Base-by-base conservation (phyloP, 2,888 invertebrate genomes). In the Orthosia gracilis region DNA sequence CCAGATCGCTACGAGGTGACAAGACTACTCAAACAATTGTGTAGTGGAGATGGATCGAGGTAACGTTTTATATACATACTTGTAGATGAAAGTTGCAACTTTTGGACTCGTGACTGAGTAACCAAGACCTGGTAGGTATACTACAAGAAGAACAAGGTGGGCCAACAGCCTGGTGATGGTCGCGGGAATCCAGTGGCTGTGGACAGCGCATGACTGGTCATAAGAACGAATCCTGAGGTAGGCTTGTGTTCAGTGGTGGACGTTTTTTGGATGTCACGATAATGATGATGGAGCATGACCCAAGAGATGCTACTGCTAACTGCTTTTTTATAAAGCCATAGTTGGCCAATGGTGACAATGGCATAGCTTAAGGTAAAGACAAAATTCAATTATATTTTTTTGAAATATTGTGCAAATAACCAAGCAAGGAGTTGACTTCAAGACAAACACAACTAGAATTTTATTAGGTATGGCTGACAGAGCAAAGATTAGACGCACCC, bases 1-100 rank as follows among this genome's bases (percentile, higher is more conserved):
- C 88, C 91, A 0, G 90, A 87, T 17, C 87, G 89, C 23, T 91
- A 87, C 62, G 92, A 94, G 50, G 94, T 94, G 63, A 90, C 91
- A 7, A 90, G 87, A 73, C 90, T 96, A 2, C 87, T 96, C 54
- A 91, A 92, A 59, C 93, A 94, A 78, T 81, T 95, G 40, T 96
- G 95, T 85, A 94, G 93, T 12, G 94, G 93, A 5, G 94, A 95
- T 65, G 80, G 88, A 5, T 69, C 87, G 0, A 89, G 91, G 95
- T 95, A 83, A 89, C 40, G 4, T 40, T 40, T 40, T 40, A 40
- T 40, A 40, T 40, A 40, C 9, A 40, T 40, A 40, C 40, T 9
- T 4, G 40, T 40, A 40, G 40, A 40, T 40, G 40, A 40, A 40
- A 9, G 4, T 40, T 9, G 40, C 4, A 9, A 7, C 7, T 40